Conservation (phyloP, 2,888 invertebrate genomes). For the Cryptophagus acutangulus region DNA sequence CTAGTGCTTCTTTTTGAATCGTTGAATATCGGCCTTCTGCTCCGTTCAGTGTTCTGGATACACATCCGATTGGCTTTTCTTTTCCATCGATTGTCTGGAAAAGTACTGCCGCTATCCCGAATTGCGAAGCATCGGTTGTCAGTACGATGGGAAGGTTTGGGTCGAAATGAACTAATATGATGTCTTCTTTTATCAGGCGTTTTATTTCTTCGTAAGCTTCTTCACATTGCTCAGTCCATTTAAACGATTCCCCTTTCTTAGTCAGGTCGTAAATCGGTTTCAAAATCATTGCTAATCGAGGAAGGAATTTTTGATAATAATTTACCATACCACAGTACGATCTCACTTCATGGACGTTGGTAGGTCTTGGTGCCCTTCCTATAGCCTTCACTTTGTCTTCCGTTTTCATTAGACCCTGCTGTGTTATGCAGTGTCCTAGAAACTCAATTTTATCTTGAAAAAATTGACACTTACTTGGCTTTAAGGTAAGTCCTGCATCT, state of each 20-base stretch:
- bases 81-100: slow-evolving; percentile 1
- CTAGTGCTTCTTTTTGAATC: slow-evolving; percentile 29
- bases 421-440: slow-evolving; percentile 34
- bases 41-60: slow-evolving; percentile 2
- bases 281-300: not conserved
- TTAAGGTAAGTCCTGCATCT: slow-evolving; percentile 27
- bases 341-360: not conserved
- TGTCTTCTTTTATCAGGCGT: not conserved
- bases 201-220: slow-evolving; percentile 8
- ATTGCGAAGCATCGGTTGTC: slow-evolving; percentile 6
- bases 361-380: not conserved
- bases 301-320: slow-evolving; percentile 6
- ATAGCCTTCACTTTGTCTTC: slow-evolving; percentile 5
- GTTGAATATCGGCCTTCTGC: not conserved
- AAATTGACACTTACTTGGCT: slow-evolving; percentile 33
- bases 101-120: slow-evolving; percentile 11
- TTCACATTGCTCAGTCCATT: slow-evolving; percentile 8
- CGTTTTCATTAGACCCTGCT: slow-evolving; percentile 12
- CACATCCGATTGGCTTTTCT: not conserved
- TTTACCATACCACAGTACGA: slow-evolving; percentile 4
- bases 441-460: slow-evolving; percentile 32
- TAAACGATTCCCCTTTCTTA: slow-evolving; percentile 2
- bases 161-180: slow-evolving; percentile 3
- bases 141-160: slow-evolving; percentile 11
- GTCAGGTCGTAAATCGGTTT: slow-evolving; percentile 5